Conservation (phyloP, 1,140 invertebrate genomes). For the Bombus affinis region DNA sequence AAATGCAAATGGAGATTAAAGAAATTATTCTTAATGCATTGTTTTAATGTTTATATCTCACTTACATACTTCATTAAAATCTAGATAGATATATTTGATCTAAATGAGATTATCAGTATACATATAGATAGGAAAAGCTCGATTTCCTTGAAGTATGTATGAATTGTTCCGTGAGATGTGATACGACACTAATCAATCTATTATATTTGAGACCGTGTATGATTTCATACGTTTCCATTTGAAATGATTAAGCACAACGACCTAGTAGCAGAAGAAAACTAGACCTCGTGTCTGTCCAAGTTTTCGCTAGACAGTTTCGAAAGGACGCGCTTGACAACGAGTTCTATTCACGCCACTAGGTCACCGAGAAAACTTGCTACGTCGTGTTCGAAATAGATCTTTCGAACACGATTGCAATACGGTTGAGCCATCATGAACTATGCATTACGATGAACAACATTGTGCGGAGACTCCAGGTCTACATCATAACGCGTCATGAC, state of each 20-base stretch:
- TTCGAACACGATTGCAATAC: constrained; percentile 46
- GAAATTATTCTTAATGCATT: not conserved
- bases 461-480: not conserved
- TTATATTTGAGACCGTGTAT: not conserved
- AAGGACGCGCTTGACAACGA: constrained; percentile 71
- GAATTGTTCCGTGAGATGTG: not conserved
- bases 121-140: not conserved
- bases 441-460: constrained; percentile 22
- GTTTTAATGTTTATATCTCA: not conserved
- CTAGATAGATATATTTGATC: not conserved
- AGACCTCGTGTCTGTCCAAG: constrained; percentile 64
- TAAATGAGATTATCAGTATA: not conserved
- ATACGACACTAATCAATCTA: not conserved
- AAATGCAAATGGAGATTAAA: not conserved
- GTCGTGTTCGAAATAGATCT: constrained; percentile 70
- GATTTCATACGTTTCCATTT: constrained; percentile 42
- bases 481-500: not conserved
- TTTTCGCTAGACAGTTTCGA: constrained; percentile 73
- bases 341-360: constrained; percentile 79
- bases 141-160: not conserved
- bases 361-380: constrained; percentile 73
- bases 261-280: constrained; percentile 64
- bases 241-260: constrained; percentile 60
- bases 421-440: constrained; percentile 19
- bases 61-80: not conserved